Base-by-base conservation (phyloP, 2,113 vertebrate genomes). In the Lagenorhynchus albirostris region DNA sequence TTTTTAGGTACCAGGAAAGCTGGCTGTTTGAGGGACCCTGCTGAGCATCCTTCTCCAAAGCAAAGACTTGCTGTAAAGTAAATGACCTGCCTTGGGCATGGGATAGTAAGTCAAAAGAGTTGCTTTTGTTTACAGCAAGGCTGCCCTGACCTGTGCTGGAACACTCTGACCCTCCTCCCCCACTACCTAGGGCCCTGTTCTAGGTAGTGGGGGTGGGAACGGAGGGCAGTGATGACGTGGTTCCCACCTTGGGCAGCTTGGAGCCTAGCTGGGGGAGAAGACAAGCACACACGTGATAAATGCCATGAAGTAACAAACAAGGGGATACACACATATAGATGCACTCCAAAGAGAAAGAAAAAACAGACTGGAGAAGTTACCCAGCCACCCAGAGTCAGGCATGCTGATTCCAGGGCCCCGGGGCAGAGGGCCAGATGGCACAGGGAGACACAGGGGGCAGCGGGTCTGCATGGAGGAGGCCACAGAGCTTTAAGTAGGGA, bases 191-290 rank as follows among this genome's bases (percentile, higher is more conserved):
- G 68, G 60, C 25, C 36, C 63, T 31, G 62, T 23, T 38, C 31
- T 5, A 3, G 62, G 55, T 5, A 5, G 31, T 7, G 14, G 50
- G 14, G 83, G 3, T 29, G n/a, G 50, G 1, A 33, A 53, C 10
- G 36, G 53, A 58, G 31, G 70, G 1, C 41, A 8, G 1, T 11
- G 47, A 3, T 14, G 11, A 8, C 5, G 1, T 2, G n/a, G 58
- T 13, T 31, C 3, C n/a, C 5, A 8, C 2, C 17, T 1, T 2
- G 5, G 80, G 83, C 47, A 82, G 26, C 80, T 86, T 20, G 33
- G 33, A 11, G 7, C 82, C 87, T 18, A 11, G 29, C 58, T 85
- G 47, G 70, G 65, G 17, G 58, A 60, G 21, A 41, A 36, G 71
- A 36, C 36, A 25, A 14, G 29, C 53, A 38, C 11, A 29, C n/a